Percentiles rank a stretch among this genome's conserved stretches.
Conservation (phyloP, 2,113 vertebrate genomes). For the Propithecus coquereli region DNA sequence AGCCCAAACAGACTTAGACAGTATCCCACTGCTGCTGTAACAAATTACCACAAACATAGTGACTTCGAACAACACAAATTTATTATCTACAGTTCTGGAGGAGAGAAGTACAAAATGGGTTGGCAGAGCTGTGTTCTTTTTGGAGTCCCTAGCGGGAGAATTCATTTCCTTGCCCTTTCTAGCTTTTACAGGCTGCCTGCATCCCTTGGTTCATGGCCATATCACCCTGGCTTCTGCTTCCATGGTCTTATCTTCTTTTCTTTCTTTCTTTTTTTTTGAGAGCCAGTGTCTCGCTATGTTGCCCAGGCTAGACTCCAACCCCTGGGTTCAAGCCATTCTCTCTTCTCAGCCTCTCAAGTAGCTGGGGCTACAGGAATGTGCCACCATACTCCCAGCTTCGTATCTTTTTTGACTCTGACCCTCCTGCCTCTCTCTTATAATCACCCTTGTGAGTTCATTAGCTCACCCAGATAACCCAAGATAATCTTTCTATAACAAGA, state of each 20-base stretch:
- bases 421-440: not conserved
- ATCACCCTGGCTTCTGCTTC: not conserved
- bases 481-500: not conserved
- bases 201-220: not conserved
- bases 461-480: not conserved
- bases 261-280: not conserved
- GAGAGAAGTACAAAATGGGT: not conserved
- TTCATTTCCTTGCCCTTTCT: not conserved
- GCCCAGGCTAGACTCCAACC: not conserved
- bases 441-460: not conserved
- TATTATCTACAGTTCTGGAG: not conserved
- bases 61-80: not conserved
- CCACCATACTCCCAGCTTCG: not conserved
- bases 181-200: not conserved
- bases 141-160: not conserved
- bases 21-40: not conserved
- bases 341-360: not conserved
- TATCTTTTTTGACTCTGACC: not conserved
- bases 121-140: not conserved
- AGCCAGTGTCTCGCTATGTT: not conserved
- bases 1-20: not conserved
- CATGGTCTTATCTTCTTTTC: not conserved
- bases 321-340: not conserved
- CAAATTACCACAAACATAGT: not conserved
- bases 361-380: not conserved